Base-by-base conservation (phyloP, 2,888 invertebrate genomes). In the Schizotus pectinicornis region DNA sequence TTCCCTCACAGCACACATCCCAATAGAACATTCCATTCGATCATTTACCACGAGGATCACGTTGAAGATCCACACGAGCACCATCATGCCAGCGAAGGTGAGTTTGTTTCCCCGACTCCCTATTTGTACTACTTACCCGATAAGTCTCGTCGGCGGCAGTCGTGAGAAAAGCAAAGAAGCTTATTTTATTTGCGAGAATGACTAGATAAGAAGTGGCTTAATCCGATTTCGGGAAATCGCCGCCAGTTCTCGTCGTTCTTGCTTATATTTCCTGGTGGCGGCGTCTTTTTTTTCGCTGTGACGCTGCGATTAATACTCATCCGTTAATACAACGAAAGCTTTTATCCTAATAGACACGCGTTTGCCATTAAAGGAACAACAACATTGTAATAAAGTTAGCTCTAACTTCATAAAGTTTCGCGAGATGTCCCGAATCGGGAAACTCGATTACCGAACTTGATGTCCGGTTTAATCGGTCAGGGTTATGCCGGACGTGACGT, bases 1-100 rank as follows among this genome's bases (percentile, higher is more conserved):
- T 94, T 96, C 81, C 86, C 87, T 50, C 78, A 80, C 62, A 83
- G 85, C 65, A 84, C 85, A 59, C 85, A 87, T 76, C 75, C 77
- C 8, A 84, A 86, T 67, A 81, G 84, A 74, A 86, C 86, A 72
- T 92, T 89, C 75, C 94, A 97, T 84, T 96, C 97, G 64, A 89
- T 98, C 77, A 96, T 98, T 77, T 98, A 98, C 82, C 88, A 89
- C 74, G 95, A 95, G 73, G 86, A 88, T 67, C 92, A 96, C 81
- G 91, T 98, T 67, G 86, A 85, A 67, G 94, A 95, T 84, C 93
- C 93, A 37, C 92, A 92, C 79, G 85, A 87, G 62, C 84, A 22
- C 5, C 22, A 22, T 22, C 22, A 88, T 76, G 80, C 85, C 65
- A 83, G 92, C 79, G 86, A 90, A 81, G 92, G 92, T 93, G 81